Evolutionary conservation across 2,797 vertebrate species (phyloP).

Genomic region (Erithacus rubecula): DNA sequence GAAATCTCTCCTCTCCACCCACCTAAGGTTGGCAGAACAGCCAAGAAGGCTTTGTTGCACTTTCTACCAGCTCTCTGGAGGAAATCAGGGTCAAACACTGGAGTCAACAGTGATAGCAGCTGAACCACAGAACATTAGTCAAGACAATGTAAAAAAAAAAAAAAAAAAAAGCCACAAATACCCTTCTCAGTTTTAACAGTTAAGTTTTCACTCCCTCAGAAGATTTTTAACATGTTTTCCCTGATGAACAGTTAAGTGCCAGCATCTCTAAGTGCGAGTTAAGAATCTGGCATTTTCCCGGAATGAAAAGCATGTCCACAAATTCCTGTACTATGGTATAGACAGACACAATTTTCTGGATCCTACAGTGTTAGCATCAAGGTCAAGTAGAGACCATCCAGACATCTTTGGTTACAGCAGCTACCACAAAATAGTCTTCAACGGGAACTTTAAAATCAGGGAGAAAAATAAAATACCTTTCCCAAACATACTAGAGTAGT

Average conservation of each 20-base stretch:
- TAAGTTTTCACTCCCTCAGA: constrained; percentile 9
- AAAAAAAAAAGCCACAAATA: constrained; percentile 2
- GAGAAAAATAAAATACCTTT: constrained; percentile 4
- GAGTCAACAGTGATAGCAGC: neutral
- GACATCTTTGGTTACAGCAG: constrained; percentile 2
- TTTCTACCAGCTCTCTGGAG: constrained; percentile 6
- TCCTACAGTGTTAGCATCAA: neutral
- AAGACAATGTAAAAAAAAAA: neutral
- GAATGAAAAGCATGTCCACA: constrained; percentile 42
- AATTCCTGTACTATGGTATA: constrained; percentile 10
- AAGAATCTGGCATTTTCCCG: constrained; percentile 31
- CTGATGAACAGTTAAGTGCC: constrained; percentile 8
- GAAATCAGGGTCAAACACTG: neutral
- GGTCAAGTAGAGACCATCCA: constrained; percentile 46
- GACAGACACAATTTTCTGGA: constrained; percentile 6
- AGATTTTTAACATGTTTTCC: constrained; percentile 40
- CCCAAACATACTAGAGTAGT: neutral
- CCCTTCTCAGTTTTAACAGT: neutral
- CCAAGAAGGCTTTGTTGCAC: neutral
- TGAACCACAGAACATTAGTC: neutral
- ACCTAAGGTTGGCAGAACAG: neutral
- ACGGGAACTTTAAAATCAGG: neutral
- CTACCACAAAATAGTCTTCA: constrained; percentile 19
- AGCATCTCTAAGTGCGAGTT: constrained; percentile 16
- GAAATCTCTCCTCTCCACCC: neutral